Base-by-base conservation (phyloP, 2,797 vertebrate species). In the Bradypodion ventrale region DNA sequence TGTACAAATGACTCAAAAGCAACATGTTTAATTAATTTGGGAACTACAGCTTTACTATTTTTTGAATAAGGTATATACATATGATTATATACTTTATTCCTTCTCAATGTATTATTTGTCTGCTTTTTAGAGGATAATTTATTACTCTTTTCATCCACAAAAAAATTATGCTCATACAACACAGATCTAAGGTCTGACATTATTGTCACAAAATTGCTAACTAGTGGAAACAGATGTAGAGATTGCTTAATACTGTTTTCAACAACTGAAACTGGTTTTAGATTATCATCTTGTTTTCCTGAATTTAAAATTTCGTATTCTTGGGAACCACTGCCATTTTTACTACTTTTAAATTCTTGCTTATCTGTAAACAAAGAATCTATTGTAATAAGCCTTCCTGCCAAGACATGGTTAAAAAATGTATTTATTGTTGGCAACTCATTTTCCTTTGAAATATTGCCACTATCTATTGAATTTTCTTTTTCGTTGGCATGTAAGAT, bases 171-270 rank as follows among this genome's bases (percentile, higher is more conserved):
- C 21, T 52, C 80, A 76, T 7, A 74, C n/a, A 85, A 78, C 82
- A 91, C 82, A 63, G 37, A 92, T 89, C 12, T 2, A 73, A 83
- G 29, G 32, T 75, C 82, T 78, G 37, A 78, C 87, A 83, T 91
- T 16, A 72, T 60, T n/a, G 90, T 74, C 7, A 79, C 49, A n/a
- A 82, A 92, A 91, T 87, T 23, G 73, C 27, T 37, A 70, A 7
- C 42, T 89, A 89, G 87, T 52, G 90, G 92, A 86, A 12, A 85
- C 75, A 85, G 37, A 0, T 21, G 21, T 77, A 42, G 75, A 83
- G 85, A 73, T 83, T 63, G 76, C 0, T 13, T 73, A n/a, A 35
- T 32, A 29, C 15, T 93, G 15, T 85, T 89, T 69, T 72, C 80
- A 80, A 35, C 52, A 75, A 60, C 85, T 59, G 59, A 89, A 83